phyloP scores from a whole-genome alignment of 2,888 invertebrate genomes.

The Auanema sp. region DNA sequence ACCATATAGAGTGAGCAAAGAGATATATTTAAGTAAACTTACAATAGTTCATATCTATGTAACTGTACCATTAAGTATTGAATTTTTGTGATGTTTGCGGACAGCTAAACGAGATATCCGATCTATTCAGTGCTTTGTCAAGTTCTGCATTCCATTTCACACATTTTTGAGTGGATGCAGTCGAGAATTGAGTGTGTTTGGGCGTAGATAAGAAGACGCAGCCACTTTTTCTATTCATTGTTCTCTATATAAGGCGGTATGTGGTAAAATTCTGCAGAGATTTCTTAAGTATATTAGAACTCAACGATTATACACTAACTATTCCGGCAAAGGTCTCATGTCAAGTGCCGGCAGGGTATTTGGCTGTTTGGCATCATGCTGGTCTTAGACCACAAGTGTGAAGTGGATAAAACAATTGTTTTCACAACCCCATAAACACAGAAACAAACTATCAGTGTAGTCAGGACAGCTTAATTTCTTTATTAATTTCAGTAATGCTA shows the following conservation, averaged over 20 bases:
- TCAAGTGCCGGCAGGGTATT: slow-evolving; percentile 20
- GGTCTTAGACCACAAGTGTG: not conserved
- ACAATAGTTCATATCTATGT: not conserved
- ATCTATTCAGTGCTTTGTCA: too few species aligned
- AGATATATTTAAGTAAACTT: too few species aligned
- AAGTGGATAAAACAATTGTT: not conserved
- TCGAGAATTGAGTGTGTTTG: slow-evolving; percentile 8
- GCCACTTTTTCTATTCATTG: too few species aligned
- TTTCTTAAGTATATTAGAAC: slow-evolving; percentile 7
- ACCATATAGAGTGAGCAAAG: too few species aligned
- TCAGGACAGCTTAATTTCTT: not conserved
- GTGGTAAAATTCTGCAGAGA: not conserved
- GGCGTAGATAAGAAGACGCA: slow-evolving; percentile 2
- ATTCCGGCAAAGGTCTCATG: slow-evolving; percentile 15
- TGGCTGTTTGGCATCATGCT: not conserved
- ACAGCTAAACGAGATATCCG: not conserved
- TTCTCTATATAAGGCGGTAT: not conserved
- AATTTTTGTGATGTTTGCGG: not conserved
- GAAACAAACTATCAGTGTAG: not conserved
- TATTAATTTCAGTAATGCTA: slow-evolving; percentile 35
- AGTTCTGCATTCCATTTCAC: not conserved
- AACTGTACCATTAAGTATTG: not conserved
- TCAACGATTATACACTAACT: slow-evolving; percentile 23
- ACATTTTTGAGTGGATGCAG: slow-evolving; percentile 6
- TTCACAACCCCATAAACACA: not conserved